These are phyloP conservation scores for Apostichopus parvimensis DNA, from an alignment of 35 echinoderm and acorn worm species.

Conservation along the genomic window DNA sequence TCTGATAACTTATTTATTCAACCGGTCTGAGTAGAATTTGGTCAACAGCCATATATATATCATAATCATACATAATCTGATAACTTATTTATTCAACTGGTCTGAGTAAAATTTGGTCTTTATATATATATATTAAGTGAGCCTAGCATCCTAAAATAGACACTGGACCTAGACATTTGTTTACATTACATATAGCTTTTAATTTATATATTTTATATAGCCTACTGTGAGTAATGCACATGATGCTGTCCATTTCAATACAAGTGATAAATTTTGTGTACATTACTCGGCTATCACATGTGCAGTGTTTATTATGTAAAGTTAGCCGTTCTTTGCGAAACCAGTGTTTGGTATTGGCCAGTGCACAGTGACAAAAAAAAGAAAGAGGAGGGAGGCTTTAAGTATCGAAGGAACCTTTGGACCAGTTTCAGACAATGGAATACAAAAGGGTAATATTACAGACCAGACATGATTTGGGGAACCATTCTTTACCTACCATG, in stretches of 20 bases:
- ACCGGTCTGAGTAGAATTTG: no score
- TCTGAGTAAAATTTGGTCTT: no score
- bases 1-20: no score
- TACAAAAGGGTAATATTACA: constrained; percentile 29
- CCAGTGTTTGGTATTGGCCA: background rate
- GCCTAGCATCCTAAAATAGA: no score
- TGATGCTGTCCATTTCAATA: background rate
- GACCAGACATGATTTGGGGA: constrained; percentile 29
- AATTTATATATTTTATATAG: no score
- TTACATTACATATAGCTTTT: no score
- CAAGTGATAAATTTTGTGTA: background rate
- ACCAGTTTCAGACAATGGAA: constrained; percentile 50
- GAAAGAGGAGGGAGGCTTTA: background rate
- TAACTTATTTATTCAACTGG: no score
- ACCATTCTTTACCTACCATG: background rate
- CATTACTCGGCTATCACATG: background rate
- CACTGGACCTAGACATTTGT: no score
- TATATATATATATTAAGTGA: no score
- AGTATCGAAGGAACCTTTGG: constrained; percentile 23
- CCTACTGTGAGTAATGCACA: background rate
- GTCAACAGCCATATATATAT: no score
- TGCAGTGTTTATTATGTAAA: background rate
- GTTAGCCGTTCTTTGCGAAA: background rate
- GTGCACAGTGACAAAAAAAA: background rate
- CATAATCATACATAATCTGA: no score